Conservation (phyloP, 2,888 invertebrate genomes). For the Pheosia gnoma region DNA sequence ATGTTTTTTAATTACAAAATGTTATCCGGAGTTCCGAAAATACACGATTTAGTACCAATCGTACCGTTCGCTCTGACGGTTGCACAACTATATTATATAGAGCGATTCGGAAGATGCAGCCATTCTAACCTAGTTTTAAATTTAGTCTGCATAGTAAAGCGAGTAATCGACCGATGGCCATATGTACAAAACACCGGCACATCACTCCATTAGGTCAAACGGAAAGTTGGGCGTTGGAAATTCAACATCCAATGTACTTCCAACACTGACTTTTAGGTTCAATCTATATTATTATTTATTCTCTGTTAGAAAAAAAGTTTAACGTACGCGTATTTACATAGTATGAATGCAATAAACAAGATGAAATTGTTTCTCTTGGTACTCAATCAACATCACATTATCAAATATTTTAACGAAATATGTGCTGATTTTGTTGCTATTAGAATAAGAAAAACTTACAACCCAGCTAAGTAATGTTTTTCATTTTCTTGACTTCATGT, state of each 20-base stretch:
- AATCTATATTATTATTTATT: slow-evolving; percentile 10
- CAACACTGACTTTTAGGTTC: slow-evolving; percentile 15
- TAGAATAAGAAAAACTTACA: no score
- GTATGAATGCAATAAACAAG: slow-evolving; percentile 1
- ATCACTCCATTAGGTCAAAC: slow-evolving; percentile 1
- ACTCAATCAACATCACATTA: background rate
- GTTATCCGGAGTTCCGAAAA: slow-evolving; percentile 23
- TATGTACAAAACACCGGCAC: slow-evolving; percentile 6
- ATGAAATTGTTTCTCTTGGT: background rate
- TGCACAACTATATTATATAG: slow-evolving; percentile 42
- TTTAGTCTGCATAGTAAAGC: slow-evolving; percentile 61
- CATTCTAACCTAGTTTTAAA: slow-evolving; percentile 76
- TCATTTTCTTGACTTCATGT: no score
- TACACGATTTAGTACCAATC: slow-evolving; percentile 28
- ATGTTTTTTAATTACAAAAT: background rate
- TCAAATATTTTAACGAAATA: background rate
- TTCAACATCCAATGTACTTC: slow-evolving; percentile 1
- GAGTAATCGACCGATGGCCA: slow-evolving; percentile 53
- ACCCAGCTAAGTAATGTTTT: no score
- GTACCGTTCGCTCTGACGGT: slow-evolving; percentile 17
- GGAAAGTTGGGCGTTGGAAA: slow-evolving; percentile 4
- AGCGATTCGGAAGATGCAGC: slow-evolving; percentile 55
- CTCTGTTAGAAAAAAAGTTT: background rate
- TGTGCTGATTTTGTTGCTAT: no score
- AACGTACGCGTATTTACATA: slow-evolving; percentile 6